These are phyloP conservation scores for Stictocephala bisonia DNA, from an alignment of 2,888 invertebrate species.

Conservation along the genomic window DNA sequence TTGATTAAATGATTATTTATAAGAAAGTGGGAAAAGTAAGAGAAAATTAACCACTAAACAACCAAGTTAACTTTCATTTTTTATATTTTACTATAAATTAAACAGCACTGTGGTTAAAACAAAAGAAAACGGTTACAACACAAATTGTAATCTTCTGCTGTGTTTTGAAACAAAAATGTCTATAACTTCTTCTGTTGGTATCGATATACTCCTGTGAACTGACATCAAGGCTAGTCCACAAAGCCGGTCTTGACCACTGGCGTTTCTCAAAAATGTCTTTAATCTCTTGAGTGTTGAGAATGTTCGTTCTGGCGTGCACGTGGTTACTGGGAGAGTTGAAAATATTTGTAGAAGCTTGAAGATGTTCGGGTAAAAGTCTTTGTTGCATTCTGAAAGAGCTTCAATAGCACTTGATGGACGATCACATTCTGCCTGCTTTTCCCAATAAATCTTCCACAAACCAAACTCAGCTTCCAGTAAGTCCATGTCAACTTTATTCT, in stretches of 20 bases:
- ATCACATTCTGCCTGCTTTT: background rate
- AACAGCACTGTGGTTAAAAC: too few relatives aligned
- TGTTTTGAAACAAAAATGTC: background rate
- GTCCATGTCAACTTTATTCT: constrained; percentile 11
- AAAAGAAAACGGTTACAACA: too few relatives aligned
- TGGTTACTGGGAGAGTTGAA: constrained; percentile 23
- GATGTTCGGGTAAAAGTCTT: constrained; percentile 15
- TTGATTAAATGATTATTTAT: too few relatives aligned
- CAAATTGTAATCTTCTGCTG: constrained; percentile 8
- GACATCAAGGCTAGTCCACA: constrained; percentile 15
- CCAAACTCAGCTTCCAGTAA: background rate
- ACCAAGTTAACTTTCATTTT: too few relatives aligned
- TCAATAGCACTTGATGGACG: constrained; percentile 23
- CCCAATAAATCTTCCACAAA: constrained; percentile 15
- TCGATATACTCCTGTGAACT: constrained; percentile 9
- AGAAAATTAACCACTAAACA: too few relatives aligned
- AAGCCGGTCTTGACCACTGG: constrained; percentile 21
- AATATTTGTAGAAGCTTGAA: constrained; percentile 3
- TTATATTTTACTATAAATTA: too few relatives aligned
- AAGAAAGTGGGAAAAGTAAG: too few relatives aligned
- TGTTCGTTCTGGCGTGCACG: constrained; percentile 1
- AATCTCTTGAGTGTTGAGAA: constrained; percentile 18
- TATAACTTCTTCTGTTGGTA: constrained; percentile 16
- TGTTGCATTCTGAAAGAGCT: constrained; percentile 19
- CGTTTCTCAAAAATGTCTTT: constrained; percentile 16